Conservation (phyloP, 2,888 invertebrate genomes). For the Calliopum simillimum region DNA sequence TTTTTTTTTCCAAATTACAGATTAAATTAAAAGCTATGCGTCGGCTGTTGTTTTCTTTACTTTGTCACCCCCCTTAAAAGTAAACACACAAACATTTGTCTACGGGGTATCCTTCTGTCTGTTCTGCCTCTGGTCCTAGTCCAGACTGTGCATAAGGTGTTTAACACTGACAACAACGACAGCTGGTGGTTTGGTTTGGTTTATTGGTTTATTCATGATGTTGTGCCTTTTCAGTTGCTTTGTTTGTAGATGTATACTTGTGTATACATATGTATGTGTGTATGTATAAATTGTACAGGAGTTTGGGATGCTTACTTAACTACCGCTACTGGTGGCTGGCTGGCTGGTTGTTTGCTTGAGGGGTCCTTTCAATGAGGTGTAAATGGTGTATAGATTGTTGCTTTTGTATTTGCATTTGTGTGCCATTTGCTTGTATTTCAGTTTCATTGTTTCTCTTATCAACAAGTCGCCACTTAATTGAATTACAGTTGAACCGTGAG, state of each 20-base stretch:
- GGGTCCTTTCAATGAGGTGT: neutral
- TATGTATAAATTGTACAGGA: neutral
- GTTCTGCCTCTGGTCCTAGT: no score
- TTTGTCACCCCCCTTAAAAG: no score
- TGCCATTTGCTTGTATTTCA: neutral
- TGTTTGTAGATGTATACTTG: no score
- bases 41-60: no score
- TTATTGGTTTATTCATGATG: constrained; percentile 22
- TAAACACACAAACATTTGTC: no score
- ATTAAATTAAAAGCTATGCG: no score
- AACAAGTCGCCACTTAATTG: constrained; percentile 36
- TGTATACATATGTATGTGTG: no score
- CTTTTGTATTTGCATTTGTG: constrained; percentile 11
- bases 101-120: no score
- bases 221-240: neutral
- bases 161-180: no score
- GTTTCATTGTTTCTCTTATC: constrained; percentile 22
- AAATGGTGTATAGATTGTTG: neutral
- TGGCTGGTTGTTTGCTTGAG: neutral
- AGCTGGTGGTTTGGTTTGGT: neutral
- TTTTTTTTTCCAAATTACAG: no score
- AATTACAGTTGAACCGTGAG: constrained; percentile 28
- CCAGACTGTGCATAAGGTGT: no score
- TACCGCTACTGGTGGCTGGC: neutral
- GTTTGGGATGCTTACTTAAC: neutral